These are phyloP conservation scores for Mimachlamys varia DNA, from an alignment of 2,888 invertebrate species.

Conservation along the genomic window DNA sequence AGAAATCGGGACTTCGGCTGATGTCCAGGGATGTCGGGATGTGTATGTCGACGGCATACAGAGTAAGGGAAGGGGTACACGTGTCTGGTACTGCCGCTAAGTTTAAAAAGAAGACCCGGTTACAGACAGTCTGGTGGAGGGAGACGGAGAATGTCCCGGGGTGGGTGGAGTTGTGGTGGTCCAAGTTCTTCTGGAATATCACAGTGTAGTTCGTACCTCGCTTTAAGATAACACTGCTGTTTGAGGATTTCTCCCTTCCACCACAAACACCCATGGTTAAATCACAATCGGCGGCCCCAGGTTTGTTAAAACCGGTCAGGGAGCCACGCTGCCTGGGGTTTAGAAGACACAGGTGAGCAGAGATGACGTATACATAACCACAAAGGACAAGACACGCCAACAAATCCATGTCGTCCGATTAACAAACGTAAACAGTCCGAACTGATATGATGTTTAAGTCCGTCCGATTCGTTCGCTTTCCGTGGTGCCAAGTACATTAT, in stretches of 20 bases:
- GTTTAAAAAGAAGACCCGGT: not conserved
- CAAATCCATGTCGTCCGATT: too few species aligned
- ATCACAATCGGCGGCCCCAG: not conserved
- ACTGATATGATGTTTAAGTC: too few species aligned
- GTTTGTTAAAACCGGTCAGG: not conserved
- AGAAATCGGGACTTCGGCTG: not conserved
- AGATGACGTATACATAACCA: not conserved
- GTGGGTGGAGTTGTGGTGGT: not conserved
- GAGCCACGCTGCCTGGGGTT: not conserved
- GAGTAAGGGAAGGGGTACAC: not conserved
- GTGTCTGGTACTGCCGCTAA: not conserved
- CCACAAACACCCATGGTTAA: not conserved
- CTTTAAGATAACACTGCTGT: not conserved
- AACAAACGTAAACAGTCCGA: too few species aligned
- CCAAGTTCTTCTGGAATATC: not conserved
- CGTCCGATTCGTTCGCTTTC: too few species aligned
- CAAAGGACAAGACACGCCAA: too few species aligned
- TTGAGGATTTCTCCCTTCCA: not conserved
- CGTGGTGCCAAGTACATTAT: too few species aligned
- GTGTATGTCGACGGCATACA: not conserved
- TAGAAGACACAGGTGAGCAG: not conserved
- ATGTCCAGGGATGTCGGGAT: not conserved
- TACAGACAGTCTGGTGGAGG: not conserved
- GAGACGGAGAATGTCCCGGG: not conserved
- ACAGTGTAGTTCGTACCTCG: not conserved